Conservation (phyloP, 2,113 vertebrate genomes). For the Willisornis vidua region DNA sequence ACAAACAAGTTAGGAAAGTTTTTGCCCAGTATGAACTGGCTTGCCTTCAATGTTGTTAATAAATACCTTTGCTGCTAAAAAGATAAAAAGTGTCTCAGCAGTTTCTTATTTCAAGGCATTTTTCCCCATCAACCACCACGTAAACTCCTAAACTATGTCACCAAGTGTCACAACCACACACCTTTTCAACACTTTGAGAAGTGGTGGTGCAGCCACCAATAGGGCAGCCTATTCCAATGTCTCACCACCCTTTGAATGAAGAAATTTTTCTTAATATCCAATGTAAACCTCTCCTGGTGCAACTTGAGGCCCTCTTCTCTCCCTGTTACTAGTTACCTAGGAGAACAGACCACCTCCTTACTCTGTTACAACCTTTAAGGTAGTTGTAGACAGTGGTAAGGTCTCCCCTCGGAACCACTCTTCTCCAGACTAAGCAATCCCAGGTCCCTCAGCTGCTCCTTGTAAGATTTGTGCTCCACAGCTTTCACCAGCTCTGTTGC, state of each 20-base stretch:
- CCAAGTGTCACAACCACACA: neutral
- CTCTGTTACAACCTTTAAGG: neutral
- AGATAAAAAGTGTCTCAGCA: too few species aligned
- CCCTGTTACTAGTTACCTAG: too few species aligned
- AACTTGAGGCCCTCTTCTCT: neutral
- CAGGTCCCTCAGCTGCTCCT: neutral
- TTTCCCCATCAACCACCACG: too few species aligned
- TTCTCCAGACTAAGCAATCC: neutral
- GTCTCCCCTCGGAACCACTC: neutral
- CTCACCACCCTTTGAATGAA: neutral
- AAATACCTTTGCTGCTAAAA: too few species aligned
- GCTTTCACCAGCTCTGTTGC: accelerated
- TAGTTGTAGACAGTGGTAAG: neutral
- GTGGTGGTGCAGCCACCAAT: neutral
- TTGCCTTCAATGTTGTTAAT: too few species aligned
- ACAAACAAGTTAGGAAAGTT: too few species aligned
- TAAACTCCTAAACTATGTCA: neutral
- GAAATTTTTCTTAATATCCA: neutral
- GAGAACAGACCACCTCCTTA: neutral
- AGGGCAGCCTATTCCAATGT: neutral
- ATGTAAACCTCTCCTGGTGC: neutral
- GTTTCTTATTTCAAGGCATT: too few species aligned
- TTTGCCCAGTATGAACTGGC: too few species aligned
- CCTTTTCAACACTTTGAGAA: neutral
- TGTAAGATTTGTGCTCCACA: neutral